These are phyloP conservation scores for Isaurus tuberculatus DNA, from an alignment of 92 coral and sea anemone species.

Conservation along the genomic window DNA sequence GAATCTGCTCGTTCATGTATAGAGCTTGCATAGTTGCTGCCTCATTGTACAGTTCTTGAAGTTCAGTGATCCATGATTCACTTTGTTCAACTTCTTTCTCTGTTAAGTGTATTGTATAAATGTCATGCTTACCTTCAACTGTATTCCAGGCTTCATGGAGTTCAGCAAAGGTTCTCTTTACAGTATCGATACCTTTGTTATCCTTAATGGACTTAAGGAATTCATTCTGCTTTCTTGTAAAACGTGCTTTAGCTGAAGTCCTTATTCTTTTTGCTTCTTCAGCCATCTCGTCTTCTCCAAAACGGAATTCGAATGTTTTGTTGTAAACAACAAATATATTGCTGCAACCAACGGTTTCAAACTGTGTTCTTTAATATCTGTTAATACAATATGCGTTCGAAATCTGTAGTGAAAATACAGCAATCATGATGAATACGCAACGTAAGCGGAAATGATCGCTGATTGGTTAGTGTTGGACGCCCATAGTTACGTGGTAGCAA, in stretches of 20 bases:
- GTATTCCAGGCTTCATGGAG: constrained; percentile 57
- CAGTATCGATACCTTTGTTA: constrained; percentile 36
- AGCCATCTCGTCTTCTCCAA: constrained; percentile 46
- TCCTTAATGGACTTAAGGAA: constrained; percentile 45
- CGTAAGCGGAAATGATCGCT: constrained; percentile 25
- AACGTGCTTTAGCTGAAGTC: constrained; percentile 49
- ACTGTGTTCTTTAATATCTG: too few species aligned
- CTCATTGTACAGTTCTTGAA: constrained; percentile 18
- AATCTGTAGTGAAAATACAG: too few species aligned
- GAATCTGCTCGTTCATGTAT: not conserved
- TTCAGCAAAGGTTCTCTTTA: constrained; percentile 40
- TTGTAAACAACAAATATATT: too few species aligned
- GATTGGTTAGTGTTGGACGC: constrained; percentile 27
- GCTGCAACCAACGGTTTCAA: too few species aligned
- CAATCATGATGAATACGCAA: not conserved
- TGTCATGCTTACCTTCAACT: constrained; percentile 64
- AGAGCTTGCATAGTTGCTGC: not conserved
- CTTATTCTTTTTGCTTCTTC: constrained; percentile 60
- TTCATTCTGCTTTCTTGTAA: constrained; percentile 55
- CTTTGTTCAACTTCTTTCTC: constrained; percentile 45
- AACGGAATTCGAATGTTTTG: constrained; percentile 63
- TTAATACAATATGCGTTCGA: too few species aligned
- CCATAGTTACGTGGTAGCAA: constrained; percentile 51
- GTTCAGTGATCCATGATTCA: constrained; percentile 40
- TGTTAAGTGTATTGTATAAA: constrained; percentile 48